Percentiles rank a stretch among this genome's conserved stretches.
Conservation (phyloP, 2,888 invertebrate genomes). For the Folsomia manolachei region DNA sequence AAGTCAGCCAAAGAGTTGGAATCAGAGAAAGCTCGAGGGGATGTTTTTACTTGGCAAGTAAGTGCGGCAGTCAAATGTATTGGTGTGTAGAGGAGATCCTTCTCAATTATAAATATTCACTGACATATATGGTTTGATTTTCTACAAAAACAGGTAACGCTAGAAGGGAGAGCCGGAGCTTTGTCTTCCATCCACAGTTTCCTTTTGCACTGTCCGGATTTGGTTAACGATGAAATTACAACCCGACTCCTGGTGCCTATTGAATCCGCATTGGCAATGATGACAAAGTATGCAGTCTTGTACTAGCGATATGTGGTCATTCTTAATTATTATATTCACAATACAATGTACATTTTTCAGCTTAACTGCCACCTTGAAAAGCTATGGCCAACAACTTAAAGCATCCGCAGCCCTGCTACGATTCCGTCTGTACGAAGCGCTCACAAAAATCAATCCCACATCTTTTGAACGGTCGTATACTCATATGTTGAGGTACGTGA, state of each 20-base stretch:
- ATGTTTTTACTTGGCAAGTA: constrained; percentile 98
- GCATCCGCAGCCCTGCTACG: constrained; percentile 92
- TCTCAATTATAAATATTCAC: too few species aligned
- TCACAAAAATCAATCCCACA: constrained; percentile 72
- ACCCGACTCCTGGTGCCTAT: constrained; percentile 84
- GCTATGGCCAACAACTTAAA: constrained; percentile 86
- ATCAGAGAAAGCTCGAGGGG: constrained; percentile 91
- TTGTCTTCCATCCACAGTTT: constrained; percentile 93
- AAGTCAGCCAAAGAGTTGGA: constrained; percentile 93
- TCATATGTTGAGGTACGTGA: neutral
- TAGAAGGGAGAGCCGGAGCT: constrained; percentile 95
- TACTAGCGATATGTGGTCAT: constrained; percentile 5
- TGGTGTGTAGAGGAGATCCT: too few species aligned
- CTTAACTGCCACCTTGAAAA: constrained; percentile 77
- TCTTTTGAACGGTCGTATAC: constrained; percentile 69
- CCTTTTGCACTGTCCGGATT: constrained; percentile 81
- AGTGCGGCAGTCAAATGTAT: constrained; percentile 33
- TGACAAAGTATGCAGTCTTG: constrained; percentile 72
- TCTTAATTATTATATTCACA: constrained; percentile 12
- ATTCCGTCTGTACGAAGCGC: constrained; percentile 84
- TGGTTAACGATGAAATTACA: constrained; percentile 88
- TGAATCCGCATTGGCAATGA: constrained; percentile 91
- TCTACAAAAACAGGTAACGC: too few species aligned
- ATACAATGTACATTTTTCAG: constrained; percentile 57
- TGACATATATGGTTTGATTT: too few species aligned